Evolutionary conservation across 2,888 invertebrate species (phyloP), one percentile per base, ranked within the genome.

Genomic region (Phytoseiulus persimilis): DNA sequence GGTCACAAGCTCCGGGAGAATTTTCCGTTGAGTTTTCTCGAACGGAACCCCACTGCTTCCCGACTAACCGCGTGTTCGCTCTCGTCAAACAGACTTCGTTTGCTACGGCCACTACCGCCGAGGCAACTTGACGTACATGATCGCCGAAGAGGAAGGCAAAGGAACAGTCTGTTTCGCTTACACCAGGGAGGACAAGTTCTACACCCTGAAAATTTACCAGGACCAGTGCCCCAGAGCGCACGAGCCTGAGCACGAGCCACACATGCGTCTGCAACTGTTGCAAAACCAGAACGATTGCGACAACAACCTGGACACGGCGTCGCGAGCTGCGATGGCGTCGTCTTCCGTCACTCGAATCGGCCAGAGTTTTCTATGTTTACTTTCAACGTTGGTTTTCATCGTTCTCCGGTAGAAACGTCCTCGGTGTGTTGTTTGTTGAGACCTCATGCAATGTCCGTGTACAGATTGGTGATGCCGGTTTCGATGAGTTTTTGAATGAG

Each of bases 361-460:
- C 87, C 14, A 28, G 5, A 31, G 39, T 31, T 87, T 87, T 9
- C 45, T 33, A 33, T 45, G 39, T n/a, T n/a, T 87, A 45, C 33
- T 32, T 28, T 83, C 83, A 33, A 33, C 83, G 83, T 32, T 33
- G 11, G 83, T 83, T 18, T 14, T 31, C 83, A 33, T 45, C 32
- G 39, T 45, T 32, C 87, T 31, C 11, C 87, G 87, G 87, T 87
- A 87, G 87, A 33, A 45, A n/a, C 32, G 87, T n/a, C n/a, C 87
- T 31, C 32, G 11, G n/a, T 32, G 31, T 32, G 33, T 39, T 65
- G 65, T 65, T 65, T 65, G 65, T 65, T 65, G 65, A 65, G 65
- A 23, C 18, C 32, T 39, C 33, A 87, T 87, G 87, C 87, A 87
- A 87, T 87, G 87, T 87, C 87, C 87, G 87, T 87, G 87, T 87